Percentiles rank a stretch among this genome's conserved stretches.
Conservation (phyloP, 2,888 invertebrate genomes). For the Ernsta delagoae region DNA sequence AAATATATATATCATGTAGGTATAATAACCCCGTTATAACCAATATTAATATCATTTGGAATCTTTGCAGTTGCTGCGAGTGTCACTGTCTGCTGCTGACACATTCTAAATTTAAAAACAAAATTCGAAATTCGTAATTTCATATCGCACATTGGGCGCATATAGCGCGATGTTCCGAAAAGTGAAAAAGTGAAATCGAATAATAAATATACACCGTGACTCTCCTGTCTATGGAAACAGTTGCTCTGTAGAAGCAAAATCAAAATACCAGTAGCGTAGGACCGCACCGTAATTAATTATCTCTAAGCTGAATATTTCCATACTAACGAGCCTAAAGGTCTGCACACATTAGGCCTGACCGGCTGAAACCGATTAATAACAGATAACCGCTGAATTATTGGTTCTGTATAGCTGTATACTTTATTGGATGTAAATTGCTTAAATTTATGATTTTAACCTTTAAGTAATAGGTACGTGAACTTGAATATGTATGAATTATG, state of each 20-base stretch:
- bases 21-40: no score
- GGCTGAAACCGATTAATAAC: slow-evolving; percentile 7
- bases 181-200: no score
- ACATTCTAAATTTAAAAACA: no score
- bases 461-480: not conserved
- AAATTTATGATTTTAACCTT: not conserved
- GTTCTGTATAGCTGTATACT: slow-evolving; percentile 7
- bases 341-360: slow-evolving; percentile 27
- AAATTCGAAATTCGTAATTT: no score
- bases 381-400: slow-evolving; percentile 15
- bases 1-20: no score
- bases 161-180: no score
- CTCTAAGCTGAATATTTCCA: slow-evolving; percentile 34
- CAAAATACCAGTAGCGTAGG: slow-evolving; percentile 36
- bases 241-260: slow-evolving; percentile 25
- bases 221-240: slow-evolving; percentile 21
- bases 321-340: slow-evolving; percentile 31
- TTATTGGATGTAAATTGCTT: not conserved
- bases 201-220: not conserved
- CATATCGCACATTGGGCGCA: no score
- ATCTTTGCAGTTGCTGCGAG: no score
- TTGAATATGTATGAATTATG: not conserved
- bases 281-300: slow-evolving; percentile 35
- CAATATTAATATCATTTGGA: no score
- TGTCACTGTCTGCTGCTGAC: no score